Conservation (phyloP, 2,797 vertebrate species). For the Mus spretus region DNA sequence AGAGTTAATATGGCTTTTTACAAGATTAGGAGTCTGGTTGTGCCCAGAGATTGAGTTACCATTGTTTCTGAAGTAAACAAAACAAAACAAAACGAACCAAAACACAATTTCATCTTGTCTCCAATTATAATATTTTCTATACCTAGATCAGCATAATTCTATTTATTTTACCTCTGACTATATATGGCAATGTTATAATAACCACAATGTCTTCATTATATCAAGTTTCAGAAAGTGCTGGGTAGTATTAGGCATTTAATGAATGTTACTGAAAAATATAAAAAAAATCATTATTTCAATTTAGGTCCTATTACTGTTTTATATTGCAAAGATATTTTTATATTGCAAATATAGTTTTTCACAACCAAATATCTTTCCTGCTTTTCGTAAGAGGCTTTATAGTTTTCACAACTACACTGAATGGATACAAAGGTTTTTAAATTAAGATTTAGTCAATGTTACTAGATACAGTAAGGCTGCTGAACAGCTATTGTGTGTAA, state of each 20-base stretch:
- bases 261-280: slow-evolving; percentile 62
- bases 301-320: slow-evolving; percentile 15
- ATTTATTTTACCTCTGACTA: slow-evolving; percentile 67
- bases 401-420: background rate
- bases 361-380: slow-evolving; percentile 46
- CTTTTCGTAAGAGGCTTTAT: slow-evolving; percentile 45
- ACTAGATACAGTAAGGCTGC: background rate
- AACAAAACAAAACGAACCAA: no score
- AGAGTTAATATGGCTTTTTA: no score
- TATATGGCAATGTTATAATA: slow-evolving; percentile 69
- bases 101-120: slow-evolving; percentile 41
- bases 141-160: slow-evolving; percentile 13
- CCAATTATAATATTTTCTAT: slow-evolving; percentile 35
- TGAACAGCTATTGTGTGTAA: background rate
- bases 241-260: slow-evolving; percentile 61
- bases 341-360: slow-evolving; percentile 40
- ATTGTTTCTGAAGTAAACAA: no score
- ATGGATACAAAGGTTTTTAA: slow-evolving; percentile 28
- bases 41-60: no score
- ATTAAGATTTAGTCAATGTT: slow-evolving; percentile 26
- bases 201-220: slow-evolving; percentile 52
- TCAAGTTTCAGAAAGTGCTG: slow-evolving; percentile 54
- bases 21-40: no score
- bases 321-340: slow-evolving; percentile 17
- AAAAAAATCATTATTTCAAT: slow-evolving; percentile 68